Conservation (phyloP, 2,888 invertebrate genomes). For the Drosophila eohydei region DNA sequence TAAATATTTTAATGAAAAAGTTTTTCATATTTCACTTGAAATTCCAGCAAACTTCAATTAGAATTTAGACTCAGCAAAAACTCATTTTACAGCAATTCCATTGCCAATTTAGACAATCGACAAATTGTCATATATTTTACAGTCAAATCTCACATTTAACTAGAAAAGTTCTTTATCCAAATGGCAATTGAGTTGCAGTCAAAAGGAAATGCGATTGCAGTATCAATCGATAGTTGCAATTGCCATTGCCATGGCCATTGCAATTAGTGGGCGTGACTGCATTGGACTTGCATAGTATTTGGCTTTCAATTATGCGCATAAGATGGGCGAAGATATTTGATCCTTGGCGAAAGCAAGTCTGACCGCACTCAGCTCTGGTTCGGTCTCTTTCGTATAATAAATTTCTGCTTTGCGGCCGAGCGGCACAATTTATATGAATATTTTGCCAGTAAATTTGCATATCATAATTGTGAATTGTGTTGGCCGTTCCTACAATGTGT, state of each 20-base stretch:
- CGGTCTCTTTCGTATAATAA: slow-evolving; percentile 22
- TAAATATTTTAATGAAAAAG: background rate
- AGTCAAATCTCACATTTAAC: background rate
- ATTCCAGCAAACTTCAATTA: background rate
- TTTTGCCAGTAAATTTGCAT: slow-evolving; percentile 62
- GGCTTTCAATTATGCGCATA: slow-evolving; percentile 26
- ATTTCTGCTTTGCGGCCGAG: slow-evolving; percentile 33
- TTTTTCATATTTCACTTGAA: background rate
- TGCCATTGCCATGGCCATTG: background rate
- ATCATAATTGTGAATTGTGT: slow-evolving; percentile 69
- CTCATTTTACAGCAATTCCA: background rate
- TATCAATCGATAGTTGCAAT: slow-evolving; percentile 1
- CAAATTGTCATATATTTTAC: slow-evolving; percentile 2
- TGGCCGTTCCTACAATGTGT: slow-evolving; percentile 33
- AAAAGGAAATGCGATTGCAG: background rate
- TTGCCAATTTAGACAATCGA: background rate
- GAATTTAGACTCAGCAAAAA: background rate
- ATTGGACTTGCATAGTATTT: background rate
- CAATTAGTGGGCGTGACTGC: slow-evolving; percentile 13
- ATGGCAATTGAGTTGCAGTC: background rate
- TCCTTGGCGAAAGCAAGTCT: slow-evolving; percentile 7
- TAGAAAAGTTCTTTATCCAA: background rate
- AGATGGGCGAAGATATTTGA: slow-evolving; percentile 4
- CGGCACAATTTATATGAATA: slow-evolving; percentile 60
- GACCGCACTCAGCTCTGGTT: slow-evolving; percentile 21